A percentile compares a stretch with the other conserved stretches of the same genome.
Evolutionary conservation across 2,113 vertebrate species (phyloP).

Genomic region (Bujurquina vittata): DNA sequence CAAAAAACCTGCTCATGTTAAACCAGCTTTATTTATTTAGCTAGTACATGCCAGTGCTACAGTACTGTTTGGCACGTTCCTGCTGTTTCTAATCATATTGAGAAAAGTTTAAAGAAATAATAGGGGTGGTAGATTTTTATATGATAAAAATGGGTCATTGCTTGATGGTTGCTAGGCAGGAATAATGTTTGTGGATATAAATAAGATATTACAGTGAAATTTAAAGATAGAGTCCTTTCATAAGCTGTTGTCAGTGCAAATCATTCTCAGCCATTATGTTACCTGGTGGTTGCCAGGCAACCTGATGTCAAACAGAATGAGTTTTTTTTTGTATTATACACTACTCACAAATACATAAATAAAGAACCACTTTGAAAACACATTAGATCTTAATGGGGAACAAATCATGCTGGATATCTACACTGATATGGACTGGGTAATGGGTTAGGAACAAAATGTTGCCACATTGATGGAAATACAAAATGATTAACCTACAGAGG

Average conservation of each 20-base stretch:
- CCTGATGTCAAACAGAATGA: no score
- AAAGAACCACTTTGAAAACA: no score
- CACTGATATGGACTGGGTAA: no score
- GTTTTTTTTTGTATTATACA: no score
- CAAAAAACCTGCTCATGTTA: background rate
- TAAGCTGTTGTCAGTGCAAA: background rate
- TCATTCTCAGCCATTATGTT: background rate
- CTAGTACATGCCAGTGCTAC: background rate
- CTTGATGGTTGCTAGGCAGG: background rate
- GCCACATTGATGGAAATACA: no score
- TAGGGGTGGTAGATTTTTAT: background rate
- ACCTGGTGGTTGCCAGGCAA: background rate
- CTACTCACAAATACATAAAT: no score
- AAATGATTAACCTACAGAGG: no score
- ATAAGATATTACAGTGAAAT: background rate
- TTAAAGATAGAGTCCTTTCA: background rate
- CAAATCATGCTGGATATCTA: no score
- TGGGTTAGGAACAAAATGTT: no score
- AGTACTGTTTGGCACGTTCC: background rate
- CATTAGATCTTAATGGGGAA: no score
- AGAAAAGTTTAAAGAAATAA: no score
- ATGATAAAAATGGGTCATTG: background rate
- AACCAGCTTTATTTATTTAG: background rate
- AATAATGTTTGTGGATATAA: background rate
- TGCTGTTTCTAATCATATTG: background rate